Evolutionary conservation across 2,888 invertebrate genomes (phyloP).

Genomic region (Eutolmus rufibarbis): DNA sequence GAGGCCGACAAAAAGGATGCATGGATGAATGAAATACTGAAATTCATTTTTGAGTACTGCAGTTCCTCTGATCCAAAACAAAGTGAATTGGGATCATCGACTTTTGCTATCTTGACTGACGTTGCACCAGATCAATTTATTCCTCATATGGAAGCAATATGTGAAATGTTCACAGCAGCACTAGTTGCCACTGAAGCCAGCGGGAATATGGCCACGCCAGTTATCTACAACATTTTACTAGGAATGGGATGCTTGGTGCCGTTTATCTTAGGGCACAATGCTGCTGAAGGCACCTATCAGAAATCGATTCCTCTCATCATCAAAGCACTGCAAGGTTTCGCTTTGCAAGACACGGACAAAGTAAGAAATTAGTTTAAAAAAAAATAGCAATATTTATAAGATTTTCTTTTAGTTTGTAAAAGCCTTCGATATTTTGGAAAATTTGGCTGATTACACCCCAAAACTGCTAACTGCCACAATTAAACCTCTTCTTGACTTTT

Average conservation of each 20-base stretch:
- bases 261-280: constrained; percentile 69
- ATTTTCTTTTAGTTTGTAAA: constrained; percentile 52
- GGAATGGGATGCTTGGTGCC: constrained; percentile 73
- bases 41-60: constrained; percentile 59
- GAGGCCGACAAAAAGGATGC: constrained; percentile 68
- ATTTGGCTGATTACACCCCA: constrained; percentile 58
- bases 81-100: constrained; percentile 62
- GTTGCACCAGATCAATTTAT: constrained; percentile 74
- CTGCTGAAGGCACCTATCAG: constrained; percentile 65
- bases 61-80: constrained; percentile 57
- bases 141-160: constrained; percentile 70
- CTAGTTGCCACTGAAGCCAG: constrained; percentile 56
- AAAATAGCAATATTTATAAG: neutral
- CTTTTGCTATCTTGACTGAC: constrained; percentile 74
- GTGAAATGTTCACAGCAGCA: constrained; percentile 62
- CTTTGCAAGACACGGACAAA: constrained; percentile 66
- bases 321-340: constrained; percentile 68
- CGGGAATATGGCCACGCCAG: constrained; percentile 58
- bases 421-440: constrained; percentile 61
- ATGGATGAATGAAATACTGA: constrained; percentile 59
- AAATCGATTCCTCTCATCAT: constrained; percentile 71
- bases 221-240: constrained; percentile 61
- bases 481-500: constrained; percentile 70
- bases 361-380: constrained; percentile 37
- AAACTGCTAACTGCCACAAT: constrained; percentile 66